Evolutionary conservation across 2,888 invertebrate species (phyloP), one percentile per base, ranked within the genome.

Genomic region (Smittia sp.): DNA sequence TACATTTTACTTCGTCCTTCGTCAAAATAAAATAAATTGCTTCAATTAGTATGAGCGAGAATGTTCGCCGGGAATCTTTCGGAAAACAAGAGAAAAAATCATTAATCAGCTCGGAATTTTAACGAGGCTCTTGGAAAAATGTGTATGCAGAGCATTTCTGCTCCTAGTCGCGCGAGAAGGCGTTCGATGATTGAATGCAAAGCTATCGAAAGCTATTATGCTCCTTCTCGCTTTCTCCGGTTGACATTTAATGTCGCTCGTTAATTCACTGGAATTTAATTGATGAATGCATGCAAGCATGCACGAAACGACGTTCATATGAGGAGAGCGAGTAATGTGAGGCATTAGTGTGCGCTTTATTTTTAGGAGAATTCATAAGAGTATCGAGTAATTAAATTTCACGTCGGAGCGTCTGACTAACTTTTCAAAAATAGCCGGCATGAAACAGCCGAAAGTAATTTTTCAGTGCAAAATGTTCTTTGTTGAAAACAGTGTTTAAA

Each of bases 1-100:
- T 69, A 69, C 69, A 69, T 69, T 69, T 54, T 69, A 54, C 69
- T 69, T 69, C 52, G 69, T 52, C 54, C 69, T 69, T 69, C 69
- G 32, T 54, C 69, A 69, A 69, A 69, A 52, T 41, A 54, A 69
- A 69, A 69, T 69, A 69, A 69, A 69, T 69, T 69, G 69, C 69
- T 54, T 69, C 69, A 69, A 69, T 69, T 69, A 69, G 69, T 68
- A 41, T 18, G 54, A 69, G 69, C 27, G 69, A 27, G 54, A 68
- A 67, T 39, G 32, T 67, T 68, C 39, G 15, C 46, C 52, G 25
- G 25, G 67, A 67, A 65, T 66, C 39, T 66, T n/a, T 46, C 68
- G 54, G 25, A 41, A 41, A 54, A 69, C 25, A 69, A 54, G 18
- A 58, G 20, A 54, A 69, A 69, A 69, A 54, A 69, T 69, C 69